Evolutionary conservation across 1,140 invertebrate genomes (phyloP), one percentile per base, ranked within the genome.

Genomic region (Pseudomyrmex pallidus): DNA sequence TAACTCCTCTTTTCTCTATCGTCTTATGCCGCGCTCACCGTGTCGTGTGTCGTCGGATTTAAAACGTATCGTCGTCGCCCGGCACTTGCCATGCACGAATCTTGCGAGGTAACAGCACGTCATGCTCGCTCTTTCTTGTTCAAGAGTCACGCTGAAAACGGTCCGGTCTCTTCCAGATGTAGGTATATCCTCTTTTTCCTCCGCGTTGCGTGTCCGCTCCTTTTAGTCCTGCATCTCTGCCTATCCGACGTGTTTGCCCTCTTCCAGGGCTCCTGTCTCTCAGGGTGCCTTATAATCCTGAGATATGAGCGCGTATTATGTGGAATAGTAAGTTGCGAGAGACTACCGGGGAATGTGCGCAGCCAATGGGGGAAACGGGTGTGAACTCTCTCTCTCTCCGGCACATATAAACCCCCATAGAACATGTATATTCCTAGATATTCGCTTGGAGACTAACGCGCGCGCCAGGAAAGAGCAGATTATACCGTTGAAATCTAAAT

Each of bases 281-380:
- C 83, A 74, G 77, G 74, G 83, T 73, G 86, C 74, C 91, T 93
- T 91, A 91, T 91, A 94, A 94, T 94, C 93, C 93, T 94, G 93
- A 94, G 93, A 94, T 94, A 94, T 93, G 93, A 92, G 87, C 90
- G 74, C 87, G 91, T 87, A 93, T 94, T 93, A 93, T 92, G 88
- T 87, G 83, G 90, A 92, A 94, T 92, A 90, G 90, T 91, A 85
- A 88, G 86, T 90, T 86, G 80, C 74, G 50, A 84, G 76, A 73
- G 83, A 85, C 72, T 91, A 90, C 82, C 77, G 87, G 85, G 85
- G 87, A 88, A 89, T 91, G 83, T 73, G 83, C 73, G 25, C 84
- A 64, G 85, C 76, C 85, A 82, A 80, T 86, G 61, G 83, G 74
- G 80, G 5, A 35, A 84, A 89, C 80, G 83, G 83, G 83, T 84